Percentiles rank a stretch among this genome's conserved stretches.
These are phyloP conservation scores for Sarcophaga subvicina DNA, from an alignment of 2,888 invertebrate species.

Conservation along the genomic window DNA sequence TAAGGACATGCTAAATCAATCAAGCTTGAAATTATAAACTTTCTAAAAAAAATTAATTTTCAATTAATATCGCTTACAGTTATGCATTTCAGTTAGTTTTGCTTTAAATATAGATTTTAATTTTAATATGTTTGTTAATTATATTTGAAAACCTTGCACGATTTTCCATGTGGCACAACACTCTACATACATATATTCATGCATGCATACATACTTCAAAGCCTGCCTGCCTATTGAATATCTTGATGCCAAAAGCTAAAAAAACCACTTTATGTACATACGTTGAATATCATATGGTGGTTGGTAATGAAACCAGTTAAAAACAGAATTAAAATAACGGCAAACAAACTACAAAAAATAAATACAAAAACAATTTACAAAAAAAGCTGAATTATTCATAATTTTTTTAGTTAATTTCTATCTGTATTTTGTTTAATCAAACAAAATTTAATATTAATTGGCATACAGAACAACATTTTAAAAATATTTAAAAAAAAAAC, in stretches of 20 bases:
- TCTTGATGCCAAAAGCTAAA: slow-evolving; percentile 16
- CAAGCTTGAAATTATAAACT: not conserved
- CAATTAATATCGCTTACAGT: not conserved
- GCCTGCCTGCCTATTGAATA: slow-evolving; percentile 2
- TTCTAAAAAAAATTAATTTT: not conserved
- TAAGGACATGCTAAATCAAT: not conserved
- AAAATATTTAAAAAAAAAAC: too few relatives aligned
- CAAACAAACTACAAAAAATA: not conserved
- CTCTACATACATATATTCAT: not conserved
- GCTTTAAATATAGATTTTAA: not conserved
- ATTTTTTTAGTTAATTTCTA: not conserved
- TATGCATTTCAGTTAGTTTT: too few relatives aligned
- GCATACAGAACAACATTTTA: too few relatives aligned
- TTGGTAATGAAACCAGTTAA: slow-evolving; percentile 41
- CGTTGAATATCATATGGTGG: slow-evolving; percentile 30
- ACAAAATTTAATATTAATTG: too few relatives aligned
- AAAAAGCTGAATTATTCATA: not conserved
- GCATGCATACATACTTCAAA: not conserved
- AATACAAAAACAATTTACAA: not conserved
- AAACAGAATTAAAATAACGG: slow-evolving; percentile 4
- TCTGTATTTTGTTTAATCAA: not conserved
- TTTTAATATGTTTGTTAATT: slow-evolving; percentile 44
- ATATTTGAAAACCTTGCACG: slow-evolving; percentile 53
- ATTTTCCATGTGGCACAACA: slow-evolving; percentile 18
- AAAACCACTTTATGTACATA: slow-evolving; percentile 13